These are phyloP conservation scores for Ictalurus furcatus DNA, from an alignment of 2,113 vertebrate genomes.

Conservation along the genomic window DNA sequence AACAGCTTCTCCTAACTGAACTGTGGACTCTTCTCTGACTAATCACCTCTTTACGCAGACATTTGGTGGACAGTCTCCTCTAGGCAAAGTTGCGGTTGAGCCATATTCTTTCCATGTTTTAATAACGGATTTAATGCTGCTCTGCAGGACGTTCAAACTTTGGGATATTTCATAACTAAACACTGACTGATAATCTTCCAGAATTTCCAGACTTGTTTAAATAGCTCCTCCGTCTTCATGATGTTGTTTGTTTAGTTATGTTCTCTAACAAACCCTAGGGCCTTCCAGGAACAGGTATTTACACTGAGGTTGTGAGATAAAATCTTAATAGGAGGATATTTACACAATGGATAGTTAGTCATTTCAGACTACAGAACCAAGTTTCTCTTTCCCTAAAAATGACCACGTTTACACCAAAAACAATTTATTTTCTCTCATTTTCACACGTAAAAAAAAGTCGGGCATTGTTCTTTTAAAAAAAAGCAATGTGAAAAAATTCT, in stretches of 20 bases:
- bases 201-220: background rate
- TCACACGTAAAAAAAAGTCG: constrained; percentile 45
- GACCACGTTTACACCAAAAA: constrained; percentile 13
- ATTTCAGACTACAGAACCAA: background rate
- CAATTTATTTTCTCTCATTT: constrained; percentile 34
- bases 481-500: constrained; percentile 5
- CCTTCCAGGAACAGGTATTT: background rate
- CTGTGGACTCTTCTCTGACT: background rate
- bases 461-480: constrained; percentile 12
- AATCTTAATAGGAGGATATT: background rate
- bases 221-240: background rate
- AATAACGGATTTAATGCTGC: background rate
- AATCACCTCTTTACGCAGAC: background rate
- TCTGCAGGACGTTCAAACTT: background rate
- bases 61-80: background rate
- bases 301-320: no score
- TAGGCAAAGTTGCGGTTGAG: background rate
- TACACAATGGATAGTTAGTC: background rate
- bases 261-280: background rate
- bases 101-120: background rate
- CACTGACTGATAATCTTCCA: background rate
- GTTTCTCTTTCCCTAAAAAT: background rate
- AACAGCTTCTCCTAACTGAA: background rate
- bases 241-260: background rate
- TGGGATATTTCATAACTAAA: background rate